Conservation (phyloP, 2,888 invertebrate species). For the Euplexia lucipara region DNA sequence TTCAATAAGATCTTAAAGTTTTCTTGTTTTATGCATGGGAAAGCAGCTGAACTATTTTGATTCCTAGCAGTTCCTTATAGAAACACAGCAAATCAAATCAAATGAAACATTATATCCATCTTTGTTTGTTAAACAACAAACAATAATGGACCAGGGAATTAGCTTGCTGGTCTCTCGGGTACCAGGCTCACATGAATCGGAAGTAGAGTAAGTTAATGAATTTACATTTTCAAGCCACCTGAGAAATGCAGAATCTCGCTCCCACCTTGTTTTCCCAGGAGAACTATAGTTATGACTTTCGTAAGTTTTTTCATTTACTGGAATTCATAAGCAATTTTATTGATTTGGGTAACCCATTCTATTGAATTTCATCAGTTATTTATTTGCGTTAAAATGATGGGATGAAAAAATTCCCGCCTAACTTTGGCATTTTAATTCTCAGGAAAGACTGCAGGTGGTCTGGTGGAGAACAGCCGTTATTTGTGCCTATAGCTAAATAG, state of each 20-base stretch:
- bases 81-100: too few relatives aligned
- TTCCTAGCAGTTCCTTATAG: too few relatives aligned
- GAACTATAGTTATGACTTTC: background rate
- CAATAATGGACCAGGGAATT: slow-evolving; percentile 25
- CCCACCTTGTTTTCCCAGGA: background rate
- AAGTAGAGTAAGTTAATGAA: slow-evolving; percentile 12
- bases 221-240: background rate
- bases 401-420: too few relatives aligned
- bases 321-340: background rate
- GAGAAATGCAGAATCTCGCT: background rate
- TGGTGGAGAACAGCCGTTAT: too few relatives aligned
- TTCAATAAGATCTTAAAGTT: background rate
- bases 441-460: too few relatives aligned
- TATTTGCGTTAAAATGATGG: too few relatives aligned
- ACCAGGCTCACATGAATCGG: slow-evolving; percentile 44
- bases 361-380: too few relatives aligned
- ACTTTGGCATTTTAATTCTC: too few relatives aligned
- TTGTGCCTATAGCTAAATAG: too few relatives aligned
- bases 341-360: too few relatives aligned
- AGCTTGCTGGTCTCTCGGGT: background rate
- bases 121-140: background rate
- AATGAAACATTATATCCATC: background rate
- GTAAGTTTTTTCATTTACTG: background rate
- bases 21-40: background rate
- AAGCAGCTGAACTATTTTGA: too few relatives aligned